Conservation (phyloP, 2,888 invertebrate species). For the Pheosia tremula region DNA sequence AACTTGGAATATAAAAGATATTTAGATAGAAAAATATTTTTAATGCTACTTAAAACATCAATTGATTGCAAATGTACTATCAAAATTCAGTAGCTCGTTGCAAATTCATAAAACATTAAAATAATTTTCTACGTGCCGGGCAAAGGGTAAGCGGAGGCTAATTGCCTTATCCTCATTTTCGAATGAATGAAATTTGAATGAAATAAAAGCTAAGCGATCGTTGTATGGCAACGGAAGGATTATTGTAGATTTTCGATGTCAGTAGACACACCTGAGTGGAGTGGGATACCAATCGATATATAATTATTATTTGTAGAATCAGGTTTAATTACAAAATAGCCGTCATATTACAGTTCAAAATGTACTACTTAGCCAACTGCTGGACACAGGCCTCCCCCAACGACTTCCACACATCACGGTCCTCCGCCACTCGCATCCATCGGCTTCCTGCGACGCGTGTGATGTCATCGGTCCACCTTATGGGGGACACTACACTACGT, state of each 20-base stretch:
- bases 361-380: too few species aligned
- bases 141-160: constrained; percentile 45
- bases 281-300: neutral
- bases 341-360: too few species aligned
- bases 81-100: constrained; percentile 5
- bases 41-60: too few species aligned
- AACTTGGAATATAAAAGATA: too few species aligned
- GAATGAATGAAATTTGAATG: constrained; percentile 39
- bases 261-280: neutral
- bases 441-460: too few species aligned
- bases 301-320: neutral
- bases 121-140: constrained; percentile 30
- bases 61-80: neutral
- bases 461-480: too few species aligned
- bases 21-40: too few species aligned
- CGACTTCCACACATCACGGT: too few species aligned
- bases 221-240: constrained; percentile 24
- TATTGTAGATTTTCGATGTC: constrained; percentile 16
- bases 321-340: neutral
- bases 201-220: constrained; percentile 39
- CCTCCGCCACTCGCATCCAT: too few species aligned
- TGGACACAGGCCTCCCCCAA: too few species aligned
- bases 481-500: too few species aligned
- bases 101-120: constrained; percentile 20
- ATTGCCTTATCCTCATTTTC: constrained; percentile 44